phyloP scores from a whole-genome alignment of 1,140 invertebrate genomes.

The Bathynomus jamesi region DNA sequence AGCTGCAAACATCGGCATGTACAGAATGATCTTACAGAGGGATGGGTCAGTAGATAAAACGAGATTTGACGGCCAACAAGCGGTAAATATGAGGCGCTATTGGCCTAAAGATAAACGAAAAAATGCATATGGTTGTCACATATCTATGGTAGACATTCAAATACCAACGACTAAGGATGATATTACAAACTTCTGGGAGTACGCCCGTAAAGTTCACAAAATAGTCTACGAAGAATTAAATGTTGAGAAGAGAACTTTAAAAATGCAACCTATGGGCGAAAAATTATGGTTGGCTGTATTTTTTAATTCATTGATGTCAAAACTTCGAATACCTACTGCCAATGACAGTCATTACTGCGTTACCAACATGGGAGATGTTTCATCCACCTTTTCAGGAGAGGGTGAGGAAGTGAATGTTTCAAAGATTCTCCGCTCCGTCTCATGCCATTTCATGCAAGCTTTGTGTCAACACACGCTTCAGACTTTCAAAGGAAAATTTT shows the following conservation, averaged over 20 bases:
- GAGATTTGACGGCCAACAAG: slow-evolving; percentile 17
- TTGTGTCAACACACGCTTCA: slow-evolving; percentile 36
- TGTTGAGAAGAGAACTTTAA: slow-evolving; percentile 18
- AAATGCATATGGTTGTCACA: slow-evolving; percentile 31
- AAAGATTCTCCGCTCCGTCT: slow-evolving; percentile 24
- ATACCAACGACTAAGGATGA: slow-evolving; percentile 18
- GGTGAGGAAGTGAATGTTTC: slow-evolving; percentile 26
- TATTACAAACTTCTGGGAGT: slow-evolving; percentile 29
- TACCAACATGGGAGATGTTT: slow-evolving; percentile 35
- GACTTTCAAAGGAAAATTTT: slow-evolving; percentile 32
- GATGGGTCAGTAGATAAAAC: slow-evolving; percentile 8
- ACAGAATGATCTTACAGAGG: slow-evolving; percentile 15
- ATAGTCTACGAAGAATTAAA: slow-evolving; percentile 21
- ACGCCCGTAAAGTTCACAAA: slow-evolving; percentile 16
- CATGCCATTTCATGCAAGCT: slow-evolving; percentile 35
- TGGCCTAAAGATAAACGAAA: slow-evolving; percentile 27
- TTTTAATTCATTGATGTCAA: slow-evolving; percentile 18
- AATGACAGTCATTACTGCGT: slow-evolving; percentile 34
- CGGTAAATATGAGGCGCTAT: slow-evolving; percentile 34
- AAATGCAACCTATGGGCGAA: slow-evolving; percentile 27
- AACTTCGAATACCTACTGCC: slow-evolving; percentile 21
- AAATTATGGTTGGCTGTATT: slow-evolving; percentile 19
- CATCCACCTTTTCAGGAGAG: slow-evolving; percentile 19
- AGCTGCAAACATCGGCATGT: slow-evolving; percentile 29
- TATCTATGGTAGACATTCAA: slow-evolving; percentile 27